phyloP scores from a whole-genome alignment of 2,113 vertebrate species.

The Glaucomys volans region DNA sequence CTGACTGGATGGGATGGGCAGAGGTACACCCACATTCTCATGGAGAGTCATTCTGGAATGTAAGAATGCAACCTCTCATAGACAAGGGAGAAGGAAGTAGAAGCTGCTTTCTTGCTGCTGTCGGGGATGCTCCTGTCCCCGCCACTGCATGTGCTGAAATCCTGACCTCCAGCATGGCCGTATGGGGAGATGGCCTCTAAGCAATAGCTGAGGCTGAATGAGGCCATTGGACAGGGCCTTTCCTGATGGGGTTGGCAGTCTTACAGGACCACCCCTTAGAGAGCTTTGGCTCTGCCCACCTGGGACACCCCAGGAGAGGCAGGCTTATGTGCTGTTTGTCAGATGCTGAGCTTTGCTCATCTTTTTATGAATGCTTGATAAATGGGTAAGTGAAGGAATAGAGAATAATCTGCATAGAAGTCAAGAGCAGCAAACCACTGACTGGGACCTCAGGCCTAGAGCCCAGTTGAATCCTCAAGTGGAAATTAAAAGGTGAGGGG shows the following conservation, averaged over 20 bases:
- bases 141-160: neutral
- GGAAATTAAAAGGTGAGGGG: neutral
- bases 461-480: neutral
- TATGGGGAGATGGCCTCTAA: neutral
- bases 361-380: neutral
- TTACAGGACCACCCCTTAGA: neutral
- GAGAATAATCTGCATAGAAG: neutral
- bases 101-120: neutral
- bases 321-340: neutral
- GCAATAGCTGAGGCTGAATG: neutral
- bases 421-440: neutral
- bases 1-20: neutral
- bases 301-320: accelerated
- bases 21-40: too few species aligned
- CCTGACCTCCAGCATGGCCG: accelerated
- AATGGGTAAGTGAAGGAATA: neutral
- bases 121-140: neutral
- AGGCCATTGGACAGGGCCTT: too few species aligned
- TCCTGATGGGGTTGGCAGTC: too few species aligned
- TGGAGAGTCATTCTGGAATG: neutral
- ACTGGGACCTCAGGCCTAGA: neutral
- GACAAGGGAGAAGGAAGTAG: neutral
- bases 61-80: neutral
- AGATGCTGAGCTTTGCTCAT: neutral
- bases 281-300: accelerated